Evolutionary conservation across 2,113 vertebrate species (phyloP).

Genomic region (Burhinus oedicnemus): DNA sequence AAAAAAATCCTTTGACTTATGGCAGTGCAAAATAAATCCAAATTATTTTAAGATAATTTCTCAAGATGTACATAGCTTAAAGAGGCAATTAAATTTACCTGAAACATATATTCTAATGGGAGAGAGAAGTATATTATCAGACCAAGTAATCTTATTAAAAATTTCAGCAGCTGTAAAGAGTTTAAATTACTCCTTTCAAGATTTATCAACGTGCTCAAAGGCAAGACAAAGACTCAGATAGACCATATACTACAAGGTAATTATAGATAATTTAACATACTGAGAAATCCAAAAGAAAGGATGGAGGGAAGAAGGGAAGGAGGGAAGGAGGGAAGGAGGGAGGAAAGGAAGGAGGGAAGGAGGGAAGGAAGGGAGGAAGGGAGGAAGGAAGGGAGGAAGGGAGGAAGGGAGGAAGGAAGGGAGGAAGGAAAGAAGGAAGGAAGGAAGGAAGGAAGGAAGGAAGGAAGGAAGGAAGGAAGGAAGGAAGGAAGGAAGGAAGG

Average conservation of each 20-base stretch:
- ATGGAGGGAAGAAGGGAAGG: not conserved
- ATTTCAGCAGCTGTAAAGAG: conserved; percentile 6
- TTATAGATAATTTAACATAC: not conserved
- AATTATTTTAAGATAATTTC: conserved; percentile 19
- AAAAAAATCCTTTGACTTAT: not conserved
- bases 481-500: too few relatives aligned
- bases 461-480: too few relatives aligned
- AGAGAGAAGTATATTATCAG: conserved; percentile 12
- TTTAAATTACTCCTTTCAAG: conserved; percentile 24
- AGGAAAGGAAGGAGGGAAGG: too few relatives aligned
- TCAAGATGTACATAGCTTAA: not conserved
- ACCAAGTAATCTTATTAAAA: conserved; percentile 33
- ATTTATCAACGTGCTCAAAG: not conserved
- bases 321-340: not conserved
- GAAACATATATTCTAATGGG: not conserved
- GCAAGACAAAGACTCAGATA: not conserved
- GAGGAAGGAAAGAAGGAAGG: too few relatives aligned
- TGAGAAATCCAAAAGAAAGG: not conserved
- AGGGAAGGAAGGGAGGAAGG: not conserved
- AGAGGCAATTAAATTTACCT: conserved; percentile 32
- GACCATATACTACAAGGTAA: not conserved
- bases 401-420: too few relatives aligned
- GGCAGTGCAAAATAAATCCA: not conserved
- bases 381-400: too few relatives aligned
- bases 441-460: not conserved